Evolutionary conservation across 2,888 invertebrate genomes (phyloP).

Genomic region (Rhabditoides inermis): DNA sequence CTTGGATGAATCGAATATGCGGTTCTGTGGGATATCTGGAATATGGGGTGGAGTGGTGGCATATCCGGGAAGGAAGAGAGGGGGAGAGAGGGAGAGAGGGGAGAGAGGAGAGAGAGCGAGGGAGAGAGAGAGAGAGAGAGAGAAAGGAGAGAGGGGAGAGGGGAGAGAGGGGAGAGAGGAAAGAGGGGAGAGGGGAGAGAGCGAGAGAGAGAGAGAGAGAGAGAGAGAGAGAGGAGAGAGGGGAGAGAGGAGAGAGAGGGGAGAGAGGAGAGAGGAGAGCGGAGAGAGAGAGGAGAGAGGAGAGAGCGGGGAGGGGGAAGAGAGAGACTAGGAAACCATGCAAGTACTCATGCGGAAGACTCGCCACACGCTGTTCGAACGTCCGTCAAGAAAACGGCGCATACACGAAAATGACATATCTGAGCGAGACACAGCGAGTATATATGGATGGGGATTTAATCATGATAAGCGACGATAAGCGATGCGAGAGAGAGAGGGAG

Average conservation of each 20-base stretch:
- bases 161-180: neutral
- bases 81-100: constrained; percentile 1
- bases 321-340: neutral
- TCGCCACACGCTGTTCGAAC: neutral
- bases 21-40: too few relatives aligned
- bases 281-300: constrained; percentile 4
- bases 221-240: constrained; percentile 6
- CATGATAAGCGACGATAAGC: too few relatives aligned
- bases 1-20: neutral
- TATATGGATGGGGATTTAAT: too few relatives aligned
- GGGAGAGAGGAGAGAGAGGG: constrained; percentile 1
- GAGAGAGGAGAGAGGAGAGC: constrained; percentile 2
- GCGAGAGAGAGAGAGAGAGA: constrained; percentile 2
- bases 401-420: constrained; percentile 1
- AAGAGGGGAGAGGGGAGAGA: neutral
- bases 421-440: too few relatives aligned
- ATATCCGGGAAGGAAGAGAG: constrained; percentile 1
- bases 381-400: neutral
- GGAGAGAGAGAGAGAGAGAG: constrained; percentile 4
- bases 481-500: constrained; percentile 7
- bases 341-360: neutral
- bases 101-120: neutral
- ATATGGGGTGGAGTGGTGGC: too few relatives aligned
- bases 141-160: constrained; percentile 7
- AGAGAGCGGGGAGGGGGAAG: constrained; percentile 6